These are phyloP conservation scores for Chrysochloris asiatica DNA, from an alignment of 2,113 vertebrate species.

Conservation along the genomic window DNA sequence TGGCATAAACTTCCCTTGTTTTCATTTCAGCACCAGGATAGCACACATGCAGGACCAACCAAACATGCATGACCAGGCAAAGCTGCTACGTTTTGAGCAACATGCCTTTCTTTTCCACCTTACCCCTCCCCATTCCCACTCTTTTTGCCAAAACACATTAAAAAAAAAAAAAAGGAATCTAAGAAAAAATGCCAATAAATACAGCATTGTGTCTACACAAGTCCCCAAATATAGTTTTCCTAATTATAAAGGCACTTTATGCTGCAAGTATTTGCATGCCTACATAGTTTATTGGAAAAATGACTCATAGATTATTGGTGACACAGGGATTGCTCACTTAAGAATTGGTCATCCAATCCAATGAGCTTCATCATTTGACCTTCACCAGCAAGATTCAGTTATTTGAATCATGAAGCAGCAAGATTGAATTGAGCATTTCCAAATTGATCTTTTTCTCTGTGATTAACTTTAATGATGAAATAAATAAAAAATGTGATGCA, in stretches of 20 bases:
- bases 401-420: constrained; percentile 66
- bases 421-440: constrained; percentile 67
- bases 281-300: constrained; percentile 5
- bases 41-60: background rate
- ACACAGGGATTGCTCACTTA: constrained; percentile 56
- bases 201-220: background rate
- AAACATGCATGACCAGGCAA: background rate
- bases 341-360: constrained; percentile 56
- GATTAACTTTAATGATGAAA: constrained; percentile 76
- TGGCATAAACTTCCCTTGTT: background rate
- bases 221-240: background rate
- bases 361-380: constrained; percentile 74
- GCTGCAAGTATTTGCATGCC: background rate
- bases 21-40: background rate
- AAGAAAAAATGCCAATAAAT: constrained; percentile 12
- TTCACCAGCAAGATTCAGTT: constrained; percentile 66
- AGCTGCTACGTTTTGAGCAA: background rate
- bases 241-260: background rate
- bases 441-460: constrained; percentile 73
- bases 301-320: background rate
- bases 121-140: too few species aligned
- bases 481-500: constrained; percentile 69
- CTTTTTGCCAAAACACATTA: background rate
- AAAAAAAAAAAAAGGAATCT: background rate
- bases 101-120: background rate